Base-by-base conservation (phyloP, 1,140 invertebrate species). In the Drosophila triauraria region DNA sequence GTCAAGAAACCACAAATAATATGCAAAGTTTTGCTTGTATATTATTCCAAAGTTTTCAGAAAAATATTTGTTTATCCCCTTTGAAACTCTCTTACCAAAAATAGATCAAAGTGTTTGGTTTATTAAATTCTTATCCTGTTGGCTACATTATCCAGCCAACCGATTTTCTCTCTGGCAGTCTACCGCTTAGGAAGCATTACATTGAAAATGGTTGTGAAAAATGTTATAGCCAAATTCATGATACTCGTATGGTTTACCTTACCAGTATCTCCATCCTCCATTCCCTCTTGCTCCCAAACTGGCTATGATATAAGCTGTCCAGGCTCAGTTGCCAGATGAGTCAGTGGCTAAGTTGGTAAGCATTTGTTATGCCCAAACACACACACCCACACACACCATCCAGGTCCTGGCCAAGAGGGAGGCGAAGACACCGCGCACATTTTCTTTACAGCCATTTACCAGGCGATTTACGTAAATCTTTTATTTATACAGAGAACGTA, bases 381-480 rank as follows among this genome's bases (percentile, higher is more conserved):
- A 72, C 51, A 57, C 57, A 67, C 59, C 44, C 68, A 62, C 56
- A 62, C 35, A 57, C 48, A 46, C 50, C 38, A 15, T 20, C 12
- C 40, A 65, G 40, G 27, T 17, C 40, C 27, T 23, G 58, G 7
- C 20, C 51, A 42, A 40, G 40, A 20, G 40, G 54, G 17, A n/a
- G 53, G 68, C 56, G 48, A 64, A 76, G 56, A 74, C 75, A 84
- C 71, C 54, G 64, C 62, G 80, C 72, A 74, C 76, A 83, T 75
- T 84, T 88, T 88, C 85, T 83, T 90, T 90, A 90, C 81, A 90
- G 85, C 85, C 85, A 90, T 90, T 90, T 90, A 90, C 85, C 85
- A 90, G 85, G 78, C 85, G 85, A 90, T 90, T 90, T 90, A 90
- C 85, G 85, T 90, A 90, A 90, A 90, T 90, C 85, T 90, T 90